Conservation (phyloP, 2,113 vertebrate species). For the pig (Sus scrofa) region DNA sequence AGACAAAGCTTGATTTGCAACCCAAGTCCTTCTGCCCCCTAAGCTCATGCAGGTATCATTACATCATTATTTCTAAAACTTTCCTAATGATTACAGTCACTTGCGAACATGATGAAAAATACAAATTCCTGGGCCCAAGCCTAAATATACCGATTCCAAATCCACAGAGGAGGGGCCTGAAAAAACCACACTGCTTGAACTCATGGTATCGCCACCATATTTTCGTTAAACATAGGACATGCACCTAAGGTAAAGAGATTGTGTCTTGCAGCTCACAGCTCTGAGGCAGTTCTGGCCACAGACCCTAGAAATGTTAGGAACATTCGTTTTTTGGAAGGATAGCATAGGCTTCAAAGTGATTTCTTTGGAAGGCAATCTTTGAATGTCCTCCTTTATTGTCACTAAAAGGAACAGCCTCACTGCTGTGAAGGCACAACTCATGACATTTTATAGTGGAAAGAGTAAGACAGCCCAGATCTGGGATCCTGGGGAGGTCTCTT, state of each 20-base stretch:
- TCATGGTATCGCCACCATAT: neutral
- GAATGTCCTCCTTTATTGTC: neutral
- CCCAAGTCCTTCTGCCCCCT: neutral
- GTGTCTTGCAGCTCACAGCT: neutral
- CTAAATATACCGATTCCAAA: neutral
- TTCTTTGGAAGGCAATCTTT: neutral
- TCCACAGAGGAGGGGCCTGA: neutral
- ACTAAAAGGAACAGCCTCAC: neutral
- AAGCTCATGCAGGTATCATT: neutral
- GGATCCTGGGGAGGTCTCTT: neutral
- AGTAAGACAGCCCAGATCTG: neutral
- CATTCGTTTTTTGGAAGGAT: neutral
- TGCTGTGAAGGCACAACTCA: neutral
- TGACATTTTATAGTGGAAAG: neutral
- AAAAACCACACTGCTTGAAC: neutral
- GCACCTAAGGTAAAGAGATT: neutral
- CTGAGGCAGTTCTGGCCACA: neutral
- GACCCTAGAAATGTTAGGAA: neutral
- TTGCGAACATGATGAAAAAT: neutral
- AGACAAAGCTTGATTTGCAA: neutral
- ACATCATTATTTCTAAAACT: neutral
- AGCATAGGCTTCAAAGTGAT: neutral
- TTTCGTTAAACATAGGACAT: neutral
- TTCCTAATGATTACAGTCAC: neutral
- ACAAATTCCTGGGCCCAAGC: neutral